Conservation (phyloP, 30 jellyfish, hydroid and myxozoan species). For the Hydractinia echinata region DNA sequence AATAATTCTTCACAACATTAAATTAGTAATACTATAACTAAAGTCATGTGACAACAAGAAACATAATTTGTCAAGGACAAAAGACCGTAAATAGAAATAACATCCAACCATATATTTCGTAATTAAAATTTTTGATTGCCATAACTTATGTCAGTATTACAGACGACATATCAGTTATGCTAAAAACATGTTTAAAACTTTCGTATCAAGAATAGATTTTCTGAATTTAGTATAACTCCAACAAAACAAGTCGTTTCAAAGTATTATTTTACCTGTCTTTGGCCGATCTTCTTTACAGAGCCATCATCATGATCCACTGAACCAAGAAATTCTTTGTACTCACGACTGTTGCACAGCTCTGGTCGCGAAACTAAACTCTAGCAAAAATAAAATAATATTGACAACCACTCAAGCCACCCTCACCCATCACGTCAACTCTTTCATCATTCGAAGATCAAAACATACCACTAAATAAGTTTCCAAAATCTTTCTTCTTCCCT, state of each 20-base stretch:
- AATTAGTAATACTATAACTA: too few species aligned
- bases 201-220: too few species aligned
- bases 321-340: slow-evolving; percentile 85
- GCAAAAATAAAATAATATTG: not conserved
- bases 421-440: not conserved
- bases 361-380: slow-evolving; percentile 94
- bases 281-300: slow-evolving; percentile 46
- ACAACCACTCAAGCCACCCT: not conserved
- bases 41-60: too few species aligned
- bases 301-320: slow-evolving; percentile 80
- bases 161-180: too few species aligned
- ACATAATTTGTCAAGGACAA: too few species aligned
- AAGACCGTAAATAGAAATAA: too few species aligned
- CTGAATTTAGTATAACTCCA: too few species aligned
- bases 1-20: too few species aligned
- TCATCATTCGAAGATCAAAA: not conserved
- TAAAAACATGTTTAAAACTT: too few species aligned
- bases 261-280: slow-evolving; percentile 50
- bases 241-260: not conserved
- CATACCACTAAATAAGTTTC: slow-evolving; percentile 85
- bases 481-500: slow-evolving; percentile 85
- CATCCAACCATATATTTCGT: too few species aligned
- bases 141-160: too few species aligned
- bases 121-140: too few species aligned
- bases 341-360: slow-evolving; percentile 90